These are phyloP conservation scores for Arenaria interpres DNA, from an alignment of 2,113 vertebrate genomes.

Conservation along the genomic window DNA sequence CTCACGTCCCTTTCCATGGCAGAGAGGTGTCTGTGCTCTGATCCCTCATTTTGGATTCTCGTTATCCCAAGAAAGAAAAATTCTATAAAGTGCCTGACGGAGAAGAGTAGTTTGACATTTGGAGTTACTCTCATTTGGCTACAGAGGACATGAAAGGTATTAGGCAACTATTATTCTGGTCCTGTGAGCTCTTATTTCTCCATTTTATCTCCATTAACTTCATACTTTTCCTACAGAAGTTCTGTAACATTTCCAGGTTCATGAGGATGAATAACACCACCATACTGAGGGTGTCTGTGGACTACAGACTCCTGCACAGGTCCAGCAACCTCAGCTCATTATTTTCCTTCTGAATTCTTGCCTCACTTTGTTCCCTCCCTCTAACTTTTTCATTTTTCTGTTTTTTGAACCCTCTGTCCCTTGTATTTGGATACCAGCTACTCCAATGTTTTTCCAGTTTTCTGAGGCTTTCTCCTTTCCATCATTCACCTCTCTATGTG, in stretches of 20 bases:
- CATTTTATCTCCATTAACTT: slow-evolving; percentile 9
- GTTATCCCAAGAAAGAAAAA: background rate
- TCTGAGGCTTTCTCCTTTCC: background rate
- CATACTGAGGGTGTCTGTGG: background rate
- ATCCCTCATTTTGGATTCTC: background rate
- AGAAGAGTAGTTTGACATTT: background rate
- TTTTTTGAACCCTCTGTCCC: background rate
- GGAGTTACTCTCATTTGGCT: background rate
- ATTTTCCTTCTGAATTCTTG: background rate
- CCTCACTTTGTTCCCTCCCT: background rate
- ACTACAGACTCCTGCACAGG: background rate
- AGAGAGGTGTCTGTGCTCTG: background rate
- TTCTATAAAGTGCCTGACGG: background rate
- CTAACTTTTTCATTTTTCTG: background rate
- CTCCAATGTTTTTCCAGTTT: background rate
- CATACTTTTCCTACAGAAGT: background rate
- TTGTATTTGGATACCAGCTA: background rate
- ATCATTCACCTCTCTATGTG: background rate
- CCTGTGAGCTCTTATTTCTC: background rate
- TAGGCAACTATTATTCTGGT: background rate
- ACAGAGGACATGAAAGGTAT: background rate
- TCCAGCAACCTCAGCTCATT: background rate
- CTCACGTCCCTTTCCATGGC: background rate
- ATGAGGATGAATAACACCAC: slow-evolving; percentile 1
- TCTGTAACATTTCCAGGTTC: slow-evolving; percentile 17